Evolutionary conservation across 1,140 invertebrate genomes (phyloP).

Genomic region (Nasonia giraulti): DNA sequence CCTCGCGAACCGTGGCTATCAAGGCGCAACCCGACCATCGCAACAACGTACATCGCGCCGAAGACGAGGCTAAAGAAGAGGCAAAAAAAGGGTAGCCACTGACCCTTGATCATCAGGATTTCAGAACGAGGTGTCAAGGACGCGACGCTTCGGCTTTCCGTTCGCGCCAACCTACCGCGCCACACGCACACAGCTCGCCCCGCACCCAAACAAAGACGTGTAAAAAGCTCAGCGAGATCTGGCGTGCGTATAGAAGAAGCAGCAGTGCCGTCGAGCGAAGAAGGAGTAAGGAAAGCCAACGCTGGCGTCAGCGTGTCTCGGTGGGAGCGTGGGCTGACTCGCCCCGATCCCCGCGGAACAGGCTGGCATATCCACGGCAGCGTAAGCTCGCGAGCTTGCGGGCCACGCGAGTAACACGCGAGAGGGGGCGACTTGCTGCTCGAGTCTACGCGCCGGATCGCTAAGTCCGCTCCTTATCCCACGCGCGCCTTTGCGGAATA

Average conservation of each 20-base stretch:
- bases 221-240: too few species aligned
- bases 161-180: not conserved
- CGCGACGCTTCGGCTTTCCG: not conserved
- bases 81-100: slow-evolving; percentile 71
- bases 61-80: slow-evolving; percentile 41
- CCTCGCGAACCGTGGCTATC: too few species aligned
- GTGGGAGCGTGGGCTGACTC: slow-evolving; percentile 41
- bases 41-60: not conserved
- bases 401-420: not conserved
- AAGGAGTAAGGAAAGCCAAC: not conserved
- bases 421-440: slow-evolving; percentile 47
- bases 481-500: slow-evolving; percentile 45
- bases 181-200: not conserved
- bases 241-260: too few species aligned
- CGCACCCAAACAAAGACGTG: not conserved
- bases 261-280: not conserved
- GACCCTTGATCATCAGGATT: slow-evolving; percentile 71
- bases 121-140: slow-evolving; percentile 61
- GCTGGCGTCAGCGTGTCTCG: not conserved
- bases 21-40: not conserved
- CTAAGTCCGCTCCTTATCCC: slow-evolving; percentile 67
- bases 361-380: slow-evolving; percentile 52
- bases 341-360: slow-evolving; percentile 63
- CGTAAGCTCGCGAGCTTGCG: slow-evolving; percentile 6
- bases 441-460: slow-evolving; percentile 65